Percentiles rank a stretch among this genome's conserved stretches.
These are phyloP conservation scores for Nerophis lumbriciformis DNA, from an alignment of 2,113 vertebrate species.

Conservation along the genomic window DNA sequence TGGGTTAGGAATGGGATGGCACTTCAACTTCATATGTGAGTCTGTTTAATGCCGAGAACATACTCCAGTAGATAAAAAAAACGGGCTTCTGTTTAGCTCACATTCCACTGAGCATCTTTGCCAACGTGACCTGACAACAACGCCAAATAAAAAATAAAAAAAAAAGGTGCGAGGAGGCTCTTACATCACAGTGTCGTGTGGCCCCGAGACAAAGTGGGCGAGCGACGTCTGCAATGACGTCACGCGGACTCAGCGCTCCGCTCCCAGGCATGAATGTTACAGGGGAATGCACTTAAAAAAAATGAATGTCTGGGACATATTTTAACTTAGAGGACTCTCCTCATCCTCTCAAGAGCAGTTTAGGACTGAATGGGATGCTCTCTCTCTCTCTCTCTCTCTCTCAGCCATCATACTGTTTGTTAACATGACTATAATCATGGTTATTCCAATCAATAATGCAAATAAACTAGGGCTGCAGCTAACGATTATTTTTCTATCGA, in stretches of 20 bases:
- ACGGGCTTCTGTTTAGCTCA: neutral
- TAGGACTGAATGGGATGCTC: constrained; percentile 11
- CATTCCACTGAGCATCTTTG: constrained; percentile 7
- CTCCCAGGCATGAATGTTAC: constrained; percentile 44
- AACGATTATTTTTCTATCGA: no score
- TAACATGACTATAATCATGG: no score
- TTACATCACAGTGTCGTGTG: constrained; percentile 27
- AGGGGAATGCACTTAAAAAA: constrained; percentile 53
- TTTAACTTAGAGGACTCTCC: constrained; percentile 6
- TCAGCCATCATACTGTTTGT: no score
- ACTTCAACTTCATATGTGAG: no score
- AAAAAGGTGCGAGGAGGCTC: neutral
- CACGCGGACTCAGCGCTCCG: constrained; percentile 4
- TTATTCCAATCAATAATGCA: constrained; percentile 43
- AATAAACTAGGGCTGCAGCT: constrained; percentile 70
- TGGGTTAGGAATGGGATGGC: no score
- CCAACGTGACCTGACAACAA: neutral
- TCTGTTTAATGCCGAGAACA: no score
- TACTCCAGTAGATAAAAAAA: neutral
- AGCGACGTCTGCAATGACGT: neutral
- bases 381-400: neutral
- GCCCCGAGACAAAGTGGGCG: constrained; percentile 23
- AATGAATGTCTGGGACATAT: constrained; percentile 36
- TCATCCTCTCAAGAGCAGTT: constrained; percentile 4
- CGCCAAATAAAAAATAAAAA: neutral